Percentiles rank a stretch among this genome's conserved stretches.
These are phyloP conservation scores for Morone saxatilis DNA, from an alignment of 2,113 vertebrate genomes.

Conservation along the genomic window DNA sequence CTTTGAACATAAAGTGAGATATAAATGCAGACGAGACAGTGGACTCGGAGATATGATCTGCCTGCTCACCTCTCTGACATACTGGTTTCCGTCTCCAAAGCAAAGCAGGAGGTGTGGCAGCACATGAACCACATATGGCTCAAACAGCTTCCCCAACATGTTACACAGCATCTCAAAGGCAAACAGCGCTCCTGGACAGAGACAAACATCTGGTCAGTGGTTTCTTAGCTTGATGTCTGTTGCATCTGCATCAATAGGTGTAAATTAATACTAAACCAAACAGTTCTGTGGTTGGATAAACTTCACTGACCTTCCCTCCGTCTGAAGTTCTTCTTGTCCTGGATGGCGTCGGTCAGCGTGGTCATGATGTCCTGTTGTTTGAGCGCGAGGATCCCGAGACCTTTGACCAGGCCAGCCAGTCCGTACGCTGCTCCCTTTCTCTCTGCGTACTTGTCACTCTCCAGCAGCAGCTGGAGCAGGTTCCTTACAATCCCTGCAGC, in stretches of 20 bases:
- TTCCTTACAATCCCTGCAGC: slow-evolving; percentile 95
- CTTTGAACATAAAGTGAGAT: background rate
- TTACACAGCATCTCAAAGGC: slow-evolving; percentile 99
- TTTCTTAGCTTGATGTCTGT: background rate
- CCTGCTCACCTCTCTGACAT: slow-evolving; percentile 93
- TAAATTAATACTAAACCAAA: background rate
- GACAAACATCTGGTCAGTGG: slow-evolving; percentile 4
- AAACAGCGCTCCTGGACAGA: slow-evolving; percentile 91
- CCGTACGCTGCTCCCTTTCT: slow-evolving; percentile 96
- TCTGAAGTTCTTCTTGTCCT: slow-evolving; percentile 99
- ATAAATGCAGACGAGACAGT: background rate
- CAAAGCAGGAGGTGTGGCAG: slow-evolving; percentile 96
- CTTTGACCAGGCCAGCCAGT: slow-evolving; percentile 96
- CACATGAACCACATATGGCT: slow-evolving; percentile 97
- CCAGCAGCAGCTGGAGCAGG: slow-evolving; percentile 94
- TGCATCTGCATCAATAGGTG: background rate
- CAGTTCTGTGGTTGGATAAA: background rate
- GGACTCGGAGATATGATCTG: background rate
- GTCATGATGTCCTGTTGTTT: slow-evolving; percentile 99
- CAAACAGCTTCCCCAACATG: slow-evolving; percentile 98
- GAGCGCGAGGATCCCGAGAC: slow-evolving; percentile 95
- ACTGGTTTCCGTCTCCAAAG: slow-evolving; percentile 98
- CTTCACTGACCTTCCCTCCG: slow-evolving; percentile 90
- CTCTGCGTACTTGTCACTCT: slow-evolving; percentile 97
- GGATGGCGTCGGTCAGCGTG: slow-evolving; percentile 95